Evolutionary conservation across 1,140 invertebrate species (phyloP).

Genomic region (Lasioglossum baleicum): DNA sequence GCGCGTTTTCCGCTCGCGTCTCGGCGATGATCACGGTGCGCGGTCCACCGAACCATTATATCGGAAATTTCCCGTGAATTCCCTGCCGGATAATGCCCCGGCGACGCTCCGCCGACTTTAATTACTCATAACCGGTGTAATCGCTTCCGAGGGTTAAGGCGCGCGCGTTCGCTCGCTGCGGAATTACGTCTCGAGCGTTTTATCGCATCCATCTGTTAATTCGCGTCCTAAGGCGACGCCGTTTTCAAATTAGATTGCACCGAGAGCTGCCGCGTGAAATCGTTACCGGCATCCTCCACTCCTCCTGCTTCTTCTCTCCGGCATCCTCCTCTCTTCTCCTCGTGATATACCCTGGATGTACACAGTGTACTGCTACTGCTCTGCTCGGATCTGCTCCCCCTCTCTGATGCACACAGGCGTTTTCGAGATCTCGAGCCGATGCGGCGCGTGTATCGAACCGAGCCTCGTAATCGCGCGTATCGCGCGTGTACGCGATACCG

Average conservation of each 20-base stretch:
- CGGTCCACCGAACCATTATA: neutral
- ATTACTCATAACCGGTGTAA: conserved; percentile 50
- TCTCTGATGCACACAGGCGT: too few relatives aligned
- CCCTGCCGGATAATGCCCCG: conserved; percentile 12
- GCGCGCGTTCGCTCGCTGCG: conserved; percentile 24
- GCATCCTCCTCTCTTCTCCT: neutral
- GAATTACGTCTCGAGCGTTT: conserved; percentile 46
- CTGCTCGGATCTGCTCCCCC: too few relatives aligned
- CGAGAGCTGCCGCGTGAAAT: conserved; percentile 28
- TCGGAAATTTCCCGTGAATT: conserved; percentile 8
- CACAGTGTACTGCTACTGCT: too few relatives aligned
- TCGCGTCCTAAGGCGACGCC: conserved; percentile 38
- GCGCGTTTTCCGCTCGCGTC: neutral
- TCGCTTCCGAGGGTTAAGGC: conserved; percentile 46
- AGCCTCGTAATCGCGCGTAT: neutral
- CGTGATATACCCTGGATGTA: too few relatives aligned
- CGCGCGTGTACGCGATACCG: conserved; percentile 14
- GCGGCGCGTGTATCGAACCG: conserved; percentile 14
- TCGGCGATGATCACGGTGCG: neutral
- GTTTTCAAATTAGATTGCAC: conserved; percentile 44
- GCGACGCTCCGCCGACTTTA: conserved; percentile 44
- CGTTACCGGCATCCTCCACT: neutral
- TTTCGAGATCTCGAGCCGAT: neutral
- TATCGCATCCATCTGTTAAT: conserved; percentile 50
- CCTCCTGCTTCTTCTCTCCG: neutral